Base-by-base conservation (phyloP, 2,888 invertebrate species). In the Maniola hyperantus region DNA sequence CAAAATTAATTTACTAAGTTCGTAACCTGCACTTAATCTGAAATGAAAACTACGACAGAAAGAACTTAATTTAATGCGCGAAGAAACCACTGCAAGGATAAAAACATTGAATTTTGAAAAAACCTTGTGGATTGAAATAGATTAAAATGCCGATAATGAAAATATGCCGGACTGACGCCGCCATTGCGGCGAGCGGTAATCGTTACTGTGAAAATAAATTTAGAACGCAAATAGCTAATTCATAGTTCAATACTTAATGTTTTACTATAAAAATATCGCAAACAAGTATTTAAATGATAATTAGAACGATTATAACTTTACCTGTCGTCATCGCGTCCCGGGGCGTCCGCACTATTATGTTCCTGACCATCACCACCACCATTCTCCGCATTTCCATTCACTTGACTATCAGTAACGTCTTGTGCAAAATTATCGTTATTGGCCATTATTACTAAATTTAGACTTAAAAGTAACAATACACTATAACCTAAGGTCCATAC, bases 301-400 rank as follows among this genome's bases (percentile, higher is more conserved):
- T 42, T 44, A 26, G 34, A 48, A 66, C 48, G 54, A 54, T 36
- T 54, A 36, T 54, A 42, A 63, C 69, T 66, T 70, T 95, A 96
- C 96, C 95, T 95, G 94, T 96, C 96, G 90, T 96, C 96, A 92
- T 96, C 96, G 83, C 96, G 95, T 82, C 95, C 95, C 69, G 96
- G 94, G 76, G 95, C 95, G 91, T 96, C 96, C 75, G 95, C 95
- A 88, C 94, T 94, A 77, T 95, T 95, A 88, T 95, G 94, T 83
- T 96, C 95, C 78, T 94, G 93, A 79, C 93, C 95, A 83, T 95
- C 95, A 77, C 95, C 95, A 75, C 94, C 94, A 81, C 94, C 94
- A 83, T 95, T 95, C 84, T 94, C 94, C 73, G 84, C 83, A 82
- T 91, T 92, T 79, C 93, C 93, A 86, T 94, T 94, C 83, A 92